A percentile compares a stretch with the other conserved stretches of the same genome.
These are phyloP conservation scores for Ahaetulla prasina DNA, from an alignment of 2,113 vertebrate species.

Conservation along the genomic window DNA sequence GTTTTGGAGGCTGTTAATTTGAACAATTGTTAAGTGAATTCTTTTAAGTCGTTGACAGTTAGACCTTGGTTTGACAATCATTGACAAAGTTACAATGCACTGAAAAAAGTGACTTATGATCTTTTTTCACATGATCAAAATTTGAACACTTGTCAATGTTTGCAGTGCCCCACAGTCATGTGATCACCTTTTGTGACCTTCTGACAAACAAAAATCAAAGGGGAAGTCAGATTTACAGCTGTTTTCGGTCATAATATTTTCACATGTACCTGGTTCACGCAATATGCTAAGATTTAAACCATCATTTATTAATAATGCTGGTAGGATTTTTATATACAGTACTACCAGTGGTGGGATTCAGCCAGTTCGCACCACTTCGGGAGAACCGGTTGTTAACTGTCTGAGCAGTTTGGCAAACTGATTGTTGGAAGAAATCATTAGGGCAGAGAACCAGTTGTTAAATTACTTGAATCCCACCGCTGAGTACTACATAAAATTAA, in stretches of 20 bases:
- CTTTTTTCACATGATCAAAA: too few relatives aligned
- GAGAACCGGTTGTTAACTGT: too few relatives aligned
- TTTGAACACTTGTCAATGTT: too few relatives aligned
- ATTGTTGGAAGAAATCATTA: too few relatives aligned
- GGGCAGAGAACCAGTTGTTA: too few relatives aligned
- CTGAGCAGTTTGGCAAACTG: too few relatives aligned
- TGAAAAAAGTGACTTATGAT: not conserved
- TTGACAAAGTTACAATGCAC: not conserved
- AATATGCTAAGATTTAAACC: not conserved
- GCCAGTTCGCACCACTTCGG: too few relatives aligned
- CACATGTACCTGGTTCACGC: not conserved
- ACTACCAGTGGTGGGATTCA: too few relatives aligned
- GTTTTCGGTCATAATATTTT: not conserved
- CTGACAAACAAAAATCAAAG: too few relatives aligned
- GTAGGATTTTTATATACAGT: not conserved
- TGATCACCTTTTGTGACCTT: too few relatives aligned
- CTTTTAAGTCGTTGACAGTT: not conserved
- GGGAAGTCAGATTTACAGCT: not conserved
- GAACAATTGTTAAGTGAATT: not conserved
- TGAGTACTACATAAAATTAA: not conserved
- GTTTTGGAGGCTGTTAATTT: not conserved
- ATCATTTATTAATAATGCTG: not conserved
- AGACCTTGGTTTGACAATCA: not conserved
- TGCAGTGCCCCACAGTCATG: too few relatives aligned
- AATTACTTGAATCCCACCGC: too few relatives aligned